These are phyloP conservation scores for Drosophila barbarae DNA, from an alignment of 2,888 invertebrate species.

Conservation along the genomic window DNA sequence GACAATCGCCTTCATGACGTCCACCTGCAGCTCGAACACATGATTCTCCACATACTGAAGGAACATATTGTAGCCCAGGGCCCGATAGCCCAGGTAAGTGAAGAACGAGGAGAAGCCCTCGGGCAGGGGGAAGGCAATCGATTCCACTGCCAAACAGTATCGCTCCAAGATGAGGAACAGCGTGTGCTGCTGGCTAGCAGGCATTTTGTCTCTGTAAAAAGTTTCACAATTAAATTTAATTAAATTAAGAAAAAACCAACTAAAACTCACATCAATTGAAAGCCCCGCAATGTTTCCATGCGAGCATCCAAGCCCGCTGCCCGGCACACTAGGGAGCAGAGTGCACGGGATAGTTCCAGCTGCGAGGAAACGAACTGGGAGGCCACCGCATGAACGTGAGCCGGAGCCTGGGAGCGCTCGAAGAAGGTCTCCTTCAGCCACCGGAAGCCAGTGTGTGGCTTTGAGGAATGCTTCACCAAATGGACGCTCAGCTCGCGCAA, in stretches of 20 bases:
- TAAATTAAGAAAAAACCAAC: too few species aligned
- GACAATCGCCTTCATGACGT: constrained; percentile 91
- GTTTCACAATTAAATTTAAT: constrained; percentile 37
- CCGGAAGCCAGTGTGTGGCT: constrained; percentile 80
- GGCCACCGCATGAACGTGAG: constrained; percentile 89
- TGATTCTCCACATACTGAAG: constrained; percentile 90
- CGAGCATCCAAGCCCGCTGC: constrained; percentile 85
- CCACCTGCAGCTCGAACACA: constrained; percentile 92
- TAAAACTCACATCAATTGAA: constrained; percentile 86
- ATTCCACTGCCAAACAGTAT: constrained; percentile 89
- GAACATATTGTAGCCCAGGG: constrained; percentile 88
- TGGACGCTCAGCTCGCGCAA: constrained; percentile 92
- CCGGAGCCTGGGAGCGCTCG: constrained; percentile 82
- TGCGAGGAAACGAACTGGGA: constrained; percentile 91
- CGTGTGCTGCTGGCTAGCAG: constrained; percentile 85
- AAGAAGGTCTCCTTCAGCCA: constrained; percentile 80
- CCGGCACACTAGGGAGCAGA: constrained; percentile 87
- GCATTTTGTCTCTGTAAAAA: constrained; percentile 85
- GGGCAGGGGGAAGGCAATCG: constrained; percentile 90
- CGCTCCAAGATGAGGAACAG: constrained; percentile 90
- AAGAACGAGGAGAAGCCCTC: constrained; percentile 94
- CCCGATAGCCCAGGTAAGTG: constrained; percentile 90
- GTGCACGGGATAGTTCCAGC: constrained; percentile 87
- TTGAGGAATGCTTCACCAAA: constrained; percentile 84
- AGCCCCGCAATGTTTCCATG: constrained; percentile 87